Evolutionary conservation across 1,140 invertebrate genomes (phyloP), one percentile per base, ranked within the genome.

Genomic region (Argopecten irradians): DNA sequence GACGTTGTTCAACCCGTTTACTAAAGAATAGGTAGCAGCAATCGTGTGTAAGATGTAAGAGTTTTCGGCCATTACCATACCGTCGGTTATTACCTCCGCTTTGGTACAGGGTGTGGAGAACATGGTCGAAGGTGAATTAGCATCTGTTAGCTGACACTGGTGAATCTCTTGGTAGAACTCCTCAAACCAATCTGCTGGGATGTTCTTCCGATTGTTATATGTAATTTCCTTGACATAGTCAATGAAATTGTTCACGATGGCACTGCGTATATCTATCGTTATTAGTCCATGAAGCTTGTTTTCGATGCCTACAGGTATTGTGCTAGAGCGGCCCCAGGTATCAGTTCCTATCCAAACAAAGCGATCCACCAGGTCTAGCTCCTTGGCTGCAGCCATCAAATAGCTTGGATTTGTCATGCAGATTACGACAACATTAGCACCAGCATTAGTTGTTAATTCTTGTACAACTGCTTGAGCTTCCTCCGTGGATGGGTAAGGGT

Each of bases 201-300:
- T 94, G 14, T 93, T 92, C 34, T 92, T 91, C 41, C 93, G 93
- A 16, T 94, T 94, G 16, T 86, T 90, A 28, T 94, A 92, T 0
- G 90, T 93, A 34, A 95, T 35, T 33, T 90, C 91, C 2, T 91
- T 91, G 14, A 95, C 86, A 88, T 93, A 95, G 1, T 92, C 87
- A 9, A 87, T 90, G 84, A 95, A 95, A n/a, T 90, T 91, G 34
- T 89, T 96, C 93, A 97, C 93, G 1, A 96, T 95, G 71, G 91
- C 89, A 83, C 85, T 92, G 85, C 93, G 88, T 0, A 97, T 94
- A 91, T 97, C 97, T 9, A 98, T 97, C 0, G 97, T 98, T 83
- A 98, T 97, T 0, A 97, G 97, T 0, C 97, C 97, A 88, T 97
- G 96, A 0, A 97, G 97, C 22, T 97, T 96, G 1, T 97, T 96